phyloP scores from a whole-genome alignment of 2,888 invertebrate species.

The Aricia artaxerxes region DNA sequence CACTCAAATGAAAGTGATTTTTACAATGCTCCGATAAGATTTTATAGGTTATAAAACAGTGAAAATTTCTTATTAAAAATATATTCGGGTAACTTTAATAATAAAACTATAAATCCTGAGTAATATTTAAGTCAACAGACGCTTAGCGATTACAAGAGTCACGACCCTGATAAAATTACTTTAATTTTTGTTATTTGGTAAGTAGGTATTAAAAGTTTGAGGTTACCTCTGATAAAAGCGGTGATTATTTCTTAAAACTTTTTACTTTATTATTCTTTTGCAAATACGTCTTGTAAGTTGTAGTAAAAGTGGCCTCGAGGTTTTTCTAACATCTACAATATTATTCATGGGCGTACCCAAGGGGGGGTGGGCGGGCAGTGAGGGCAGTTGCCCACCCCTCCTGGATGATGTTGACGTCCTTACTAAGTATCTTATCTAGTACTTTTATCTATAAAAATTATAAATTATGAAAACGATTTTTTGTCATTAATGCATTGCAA shows the following conservation, averaged over 20 bases:
- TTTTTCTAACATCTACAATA: too few relatives aligned
- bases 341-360: too few relatives aligned
- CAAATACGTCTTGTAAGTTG: too few relatives aligned
- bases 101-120: slow-evolving; percentile 5
- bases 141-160: slow-evolving; percentile 16
- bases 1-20: neutral
- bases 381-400: too few relatives aligned
- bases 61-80: neutral
- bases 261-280: slow-evolving; percentile 16
- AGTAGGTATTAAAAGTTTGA: too few relatives aligned
- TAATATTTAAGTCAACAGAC: slow-evolving; percentile 12
- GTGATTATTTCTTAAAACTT: neutral
- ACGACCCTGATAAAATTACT: slow-evolving; percentile 15
- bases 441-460: too few relatives aligned
- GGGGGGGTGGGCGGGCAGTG: too few relatives aligned
- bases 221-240: neutral
- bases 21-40: neutral
- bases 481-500: too few relatives aligned
- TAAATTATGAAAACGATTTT: too few relatives aligned
- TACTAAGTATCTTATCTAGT: too few relatives aligned
- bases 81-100: neutral
- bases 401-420: too few relatives aligned
- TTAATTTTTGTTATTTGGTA: slow-evolving; percentile 12
- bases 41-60: slow-evolving; percentile 6
- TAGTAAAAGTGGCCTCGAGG: too few relatives aligned